Conservation (phyloP, 2,888 invertebrate species). For the Drosophila yooni region DNA sequence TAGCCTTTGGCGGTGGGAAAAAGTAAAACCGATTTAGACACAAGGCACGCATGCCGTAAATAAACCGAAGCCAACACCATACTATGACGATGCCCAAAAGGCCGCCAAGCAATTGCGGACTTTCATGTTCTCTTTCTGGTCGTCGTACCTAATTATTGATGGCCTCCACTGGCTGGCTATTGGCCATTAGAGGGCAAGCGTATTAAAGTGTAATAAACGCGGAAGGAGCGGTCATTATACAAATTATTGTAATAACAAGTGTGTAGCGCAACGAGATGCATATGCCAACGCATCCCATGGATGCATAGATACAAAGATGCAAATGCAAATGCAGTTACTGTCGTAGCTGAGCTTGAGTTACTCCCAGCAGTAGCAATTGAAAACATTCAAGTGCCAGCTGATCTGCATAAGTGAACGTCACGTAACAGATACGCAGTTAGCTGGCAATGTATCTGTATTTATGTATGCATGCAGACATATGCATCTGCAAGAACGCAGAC, state of each 20-base stretch:
- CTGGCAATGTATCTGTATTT: conserved; percentile 35
- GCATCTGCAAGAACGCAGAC: conserved; percentile 55
- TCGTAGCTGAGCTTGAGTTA: conserved; percentile 31
- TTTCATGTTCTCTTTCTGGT: conserved; percentile 3
- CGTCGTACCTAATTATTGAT: conserved; percentile 61
- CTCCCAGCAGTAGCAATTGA: conserved; percentile 61
- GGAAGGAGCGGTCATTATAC: conserved; percentile 47
- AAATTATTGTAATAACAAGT: conserved; percentile 47
- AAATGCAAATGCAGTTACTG: conserved; percentile 22
- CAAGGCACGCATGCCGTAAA: conserved; percentile 54
- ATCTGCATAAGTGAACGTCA: conserved; percentile 66
- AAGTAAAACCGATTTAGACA: conserved; percentile 19
- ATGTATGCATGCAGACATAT: neutral
- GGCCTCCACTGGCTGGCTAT: conserved; percentile 21
- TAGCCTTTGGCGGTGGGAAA: conserved; percentile 58
- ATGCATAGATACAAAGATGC: conserved; percentile 38
- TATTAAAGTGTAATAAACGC: conserved; percentile 66
- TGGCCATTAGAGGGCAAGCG: conserved; percentile 60
- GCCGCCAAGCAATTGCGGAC: conserved; percentile 25
- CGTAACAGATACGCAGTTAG: conserved; percentile 54
- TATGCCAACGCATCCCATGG: conserved; percentile 40
- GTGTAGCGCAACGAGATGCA: conserved; percentile 14
- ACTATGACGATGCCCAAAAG: conserved; percentile 19
- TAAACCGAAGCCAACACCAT: conserved; percentile 47
- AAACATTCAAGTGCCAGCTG: conserved; percentile 75